Evolutionary conservation across 2,113 vertebrate genomes (phyloP).

Genomic region (Danionella cerebrum): DNA sequence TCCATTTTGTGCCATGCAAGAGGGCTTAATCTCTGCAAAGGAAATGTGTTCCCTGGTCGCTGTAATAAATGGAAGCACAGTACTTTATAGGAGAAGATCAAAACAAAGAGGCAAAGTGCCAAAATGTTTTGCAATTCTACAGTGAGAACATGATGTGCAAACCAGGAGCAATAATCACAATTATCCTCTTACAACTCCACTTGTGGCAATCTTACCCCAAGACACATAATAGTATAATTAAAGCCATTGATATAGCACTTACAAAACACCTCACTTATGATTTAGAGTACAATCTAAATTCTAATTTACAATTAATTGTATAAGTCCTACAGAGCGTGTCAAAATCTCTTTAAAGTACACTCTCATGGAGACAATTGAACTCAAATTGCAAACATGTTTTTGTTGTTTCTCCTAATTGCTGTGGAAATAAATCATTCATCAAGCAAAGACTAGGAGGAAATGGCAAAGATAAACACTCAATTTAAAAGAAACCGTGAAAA

Average conservation of each 20-base stretch:
- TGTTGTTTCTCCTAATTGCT: background rate
- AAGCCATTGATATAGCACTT: slow-evolving; percentile 11
- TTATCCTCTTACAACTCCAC: slow-evolving; percentile 34
- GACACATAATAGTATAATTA: slow-evolving; percentile 21
- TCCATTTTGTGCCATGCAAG: background rate
- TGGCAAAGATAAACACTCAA: background rate
- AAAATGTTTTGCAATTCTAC: slow-evolving; percentile 15
- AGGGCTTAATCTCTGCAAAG: background rate
- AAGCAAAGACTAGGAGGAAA: background rate
- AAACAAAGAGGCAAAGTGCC: slow-evolving; percentile 15
- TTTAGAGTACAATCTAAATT: slow-evolving; percentile 20
- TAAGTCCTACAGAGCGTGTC: slow-evolving; percentile 1
- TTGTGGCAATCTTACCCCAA: slow-evolving; percentile 17
- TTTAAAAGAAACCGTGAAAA: background rate
- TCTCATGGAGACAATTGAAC: background rate
- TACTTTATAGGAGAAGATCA: slow-evolving; percentile 13
- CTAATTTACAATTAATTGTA: slow-evolving; percentile 9
- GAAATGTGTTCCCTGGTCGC: background rate
- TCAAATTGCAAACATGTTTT: background rate
- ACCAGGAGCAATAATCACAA: slow-evolving; percentile 19
- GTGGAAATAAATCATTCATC: background rate
- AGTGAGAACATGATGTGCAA: background rate
- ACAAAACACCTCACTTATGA: background rate
- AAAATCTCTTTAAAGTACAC: background rate
- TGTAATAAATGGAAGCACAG: slow-evolving; percentile 11